Conservation (phyloP, 2,797 vertebrate species). For the Ctenopoma multispine region DNA sequence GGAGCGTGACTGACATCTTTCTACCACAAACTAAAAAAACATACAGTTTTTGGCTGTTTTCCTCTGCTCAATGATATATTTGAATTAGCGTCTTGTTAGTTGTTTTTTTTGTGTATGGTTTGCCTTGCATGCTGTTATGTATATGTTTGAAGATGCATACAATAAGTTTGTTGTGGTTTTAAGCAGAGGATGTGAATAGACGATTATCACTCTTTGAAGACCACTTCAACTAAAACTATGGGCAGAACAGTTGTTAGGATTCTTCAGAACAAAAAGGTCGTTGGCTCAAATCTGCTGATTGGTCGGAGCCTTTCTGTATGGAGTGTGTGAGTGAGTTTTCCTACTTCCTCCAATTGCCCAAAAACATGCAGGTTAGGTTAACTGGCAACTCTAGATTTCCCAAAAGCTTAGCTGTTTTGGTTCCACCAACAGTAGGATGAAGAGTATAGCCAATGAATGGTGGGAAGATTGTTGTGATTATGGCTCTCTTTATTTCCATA, state of each 20-base stretch:
- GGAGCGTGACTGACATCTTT: constrained; percentile 24
- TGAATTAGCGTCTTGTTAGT: neutral
- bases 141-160: neutral
- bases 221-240: neutral
- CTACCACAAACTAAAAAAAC: constrained; percentile 26
- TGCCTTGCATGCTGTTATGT: neutral
- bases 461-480: neutral
- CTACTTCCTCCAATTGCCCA: too few relatives aligned
- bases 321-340: too few relatives aligned
- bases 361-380: too few relatives aligned
- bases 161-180: neutral
- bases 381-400: too few relatives aligned
- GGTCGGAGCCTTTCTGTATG: too few relatives aligned
- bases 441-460: too few relatives aligned
- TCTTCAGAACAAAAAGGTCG: too few relatives aligned
- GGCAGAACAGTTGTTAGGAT: too few relatives aligned
- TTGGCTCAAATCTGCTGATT: too few relatives aligned
- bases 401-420: too few relatives aligned
- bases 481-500: neutral
- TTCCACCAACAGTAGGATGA: too few relatives aligned
- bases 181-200: neutral
- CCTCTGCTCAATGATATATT: neutral
- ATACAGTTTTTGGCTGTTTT: neutral
- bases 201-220: neutral
- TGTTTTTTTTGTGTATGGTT: neutral